Evolutionary conservation across 2,888 invertebrate genomes (phyloP).

Genomic region (Acholoe squamosa): DNA sequence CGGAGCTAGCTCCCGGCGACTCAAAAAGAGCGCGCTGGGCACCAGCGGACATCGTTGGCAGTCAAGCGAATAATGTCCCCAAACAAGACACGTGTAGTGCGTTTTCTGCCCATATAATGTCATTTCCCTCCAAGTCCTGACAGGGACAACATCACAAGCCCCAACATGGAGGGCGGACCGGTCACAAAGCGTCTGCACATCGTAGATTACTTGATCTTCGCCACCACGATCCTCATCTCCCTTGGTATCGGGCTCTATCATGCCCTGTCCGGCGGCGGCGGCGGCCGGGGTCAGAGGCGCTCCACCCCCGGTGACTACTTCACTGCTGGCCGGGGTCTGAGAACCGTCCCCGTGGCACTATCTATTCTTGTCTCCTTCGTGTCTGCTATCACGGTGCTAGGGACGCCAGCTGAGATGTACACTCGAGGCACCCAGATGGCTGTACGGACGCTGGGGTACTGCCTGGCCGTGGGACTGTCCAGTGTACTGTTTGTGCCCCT

Average conservation of each 20-base stretch:
- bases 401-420: slow-evolving; percentile 72
- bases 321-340: slow-evolving; percentile 68
- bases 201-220: slow-evolving; percentile 68
- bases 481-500: slow-evolving; percentile 71
- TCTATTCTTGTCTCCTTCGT: slow-evolving; percentile 72
- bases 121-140: not conserved
- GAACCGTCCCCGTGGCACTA: slow-evolving; percentile 70
- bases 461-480: slow-evolving; percentile 69
- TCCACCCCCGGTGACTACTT: slow-evolving; percentile 69
- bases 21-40: too few relatives aligned
- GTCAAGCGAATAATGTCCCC: too few relatives aligned
- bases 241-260: slow-evolving; percentile 70
- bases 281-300: slow-evolving; percentile 61
- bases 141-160: not conserved
- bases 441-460: slow-evolving; percentile 70
- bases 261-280: slow-evolving; percentile 69
- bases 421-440: slow-evolving; percentile 71
- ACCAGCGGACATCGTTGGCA: too few relatives aligned
- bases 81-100: too few relatives aligned
- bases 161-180: slow-evolving; percentile 25
- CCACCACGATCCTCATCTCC: slow-evolving; percentile 64
- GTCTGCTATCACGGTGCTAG: slow-evolving; percentile 71
- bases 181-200: slow-evolving; percentile 66
- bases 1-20: too few relatives aligned
- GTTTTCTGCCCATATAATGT: not conserved